These are phyloP conservation scores for Sebastes jordani DNA, from an alignment of 2,797 vertebrate species.

Conservation along the genomic window DNA sequence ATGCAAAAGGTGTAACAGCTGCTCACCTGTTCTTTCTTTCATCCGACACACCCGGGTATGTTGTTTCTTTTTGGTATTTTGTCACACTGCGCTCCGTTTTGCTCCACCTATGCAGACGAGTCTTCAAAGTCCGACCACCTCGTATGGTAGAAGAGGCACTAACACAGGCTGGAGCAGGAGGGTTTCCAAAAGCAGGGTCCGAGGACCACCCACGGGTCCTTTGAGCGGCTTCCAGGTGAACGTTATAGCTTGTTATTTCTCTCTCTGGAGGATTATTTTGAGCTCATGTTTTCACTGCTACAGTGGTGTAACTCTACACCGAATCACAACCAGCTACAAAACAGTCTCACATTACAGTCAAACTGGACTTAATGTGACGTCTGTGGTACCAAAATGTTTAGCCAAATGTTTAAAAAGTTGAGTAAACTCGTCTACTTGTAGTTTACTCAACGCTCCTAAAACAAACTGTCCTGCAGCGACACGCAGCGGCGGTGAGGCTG, in stretches of 20 bases:
- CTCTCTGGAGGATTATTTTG: background rate
- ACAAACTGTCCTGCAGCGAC: slow-evolving; percentile 27
- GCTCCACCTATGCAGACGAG: slow-evolving; percentile 13
- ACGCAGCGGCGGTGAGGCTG: slow-evolving; percentile 2
- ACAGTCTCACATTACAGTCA: background rate
- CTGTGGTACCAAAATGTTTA: background rate
- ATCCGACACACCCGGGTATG: slow-evolving; percentile 63
- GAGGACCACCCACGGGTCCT: slow-evolving; percentile 45
- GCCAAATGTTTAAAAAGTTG: background rate
- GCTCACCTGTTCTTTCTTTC: slow-evolving; percentile 49
- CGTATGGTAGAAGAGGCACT: background rate
- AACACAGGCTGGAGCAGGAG: slow-evolving; percentile 1
- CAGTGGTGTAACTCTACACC: background rate
- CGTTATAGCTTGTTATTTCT: background rate
- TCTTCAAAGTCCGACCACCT: background rate
- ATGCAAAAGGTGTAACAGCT: slow-evolving; percentile 44
- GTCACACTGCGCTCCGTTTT: background rate
- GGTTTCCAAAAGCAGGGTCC: slow-evolving; percentile 39
- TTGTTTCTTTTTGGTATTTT: background rate
- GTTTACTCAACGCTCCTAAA: background rate
- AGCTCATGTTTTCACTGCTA: background rate
- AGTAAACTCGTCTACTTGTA: slow-evolving; percentile 5
- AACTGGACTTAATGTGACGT: background rate
- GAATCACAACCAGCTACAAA: background rate
- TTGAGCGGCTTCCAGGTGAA: slow-evolving; percentile 36